Conservation (phyloP, 2,113 vertebrate species). For the Monarcha castaneiventris region DNA sequence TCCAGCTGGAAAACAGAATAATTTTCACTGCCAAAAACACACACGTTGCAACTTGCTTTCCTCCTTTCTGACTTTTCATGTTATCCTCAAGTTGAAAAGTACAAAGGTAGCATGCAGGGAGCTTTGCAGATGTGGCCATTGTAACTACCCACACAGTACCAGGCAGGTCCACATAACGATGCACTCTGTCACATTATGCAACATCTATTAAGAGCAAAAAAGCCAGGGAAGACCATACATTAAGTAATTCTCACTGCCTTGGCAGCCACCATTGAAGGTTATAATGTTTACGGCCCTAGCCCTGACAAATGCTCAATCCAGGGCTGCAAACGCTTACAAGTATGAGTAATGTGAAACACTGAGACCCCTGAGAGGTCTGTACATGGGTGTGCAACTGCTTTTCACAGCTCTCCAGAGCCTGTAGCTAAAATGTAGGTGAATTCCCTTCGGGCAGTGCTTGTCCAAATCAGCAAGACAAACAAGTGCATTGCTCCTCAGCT, state of each 20-base stretch:
- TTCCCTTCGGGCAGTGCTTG: not conserved
- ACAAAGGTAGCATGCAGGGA: not conserved
- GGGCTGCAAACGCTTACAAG: not conserved
- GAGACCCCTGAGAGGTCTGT: not conserved
- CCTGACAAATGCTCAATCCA: not conserved
- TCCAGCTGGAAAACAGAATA: not conserved
- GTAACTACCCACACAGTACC: not conserved
- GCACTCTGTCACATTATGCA: not conserved
- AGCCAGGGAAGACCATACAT: not conserved
- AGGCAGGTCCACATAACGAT: not conserved
- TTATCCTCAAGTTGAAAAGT: not conserved
- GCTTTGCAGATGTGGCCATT: not conserved
- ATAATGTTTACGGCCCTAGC: not conserved
- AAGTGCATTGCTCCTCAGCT: not conserved
- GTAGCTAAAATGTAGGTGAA: not conserved
- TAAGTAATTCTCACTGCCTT: not conserved
- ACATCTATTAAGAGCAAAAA: not conserved
- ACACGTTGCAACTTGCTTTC: not conserved
- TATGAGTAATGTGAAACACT: not conserved
- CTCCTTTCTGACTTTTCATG: not conserved
- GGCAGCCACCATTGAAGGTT: not conserved
- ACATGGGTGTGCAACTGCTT: not conserved
- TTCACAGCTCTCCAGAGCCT: not conserved
- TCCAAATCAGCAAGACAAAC: constrained; percentile 7
- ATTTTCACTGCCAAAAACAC: not conserved